A percentile compares a stretch with the other conserved stretches of the same genome.
These are phyloP conservation scores for Cephus nigrinus DNA, from an alignment of 2,888 invertebrate species.

Conservation along the genomic window DNA sequence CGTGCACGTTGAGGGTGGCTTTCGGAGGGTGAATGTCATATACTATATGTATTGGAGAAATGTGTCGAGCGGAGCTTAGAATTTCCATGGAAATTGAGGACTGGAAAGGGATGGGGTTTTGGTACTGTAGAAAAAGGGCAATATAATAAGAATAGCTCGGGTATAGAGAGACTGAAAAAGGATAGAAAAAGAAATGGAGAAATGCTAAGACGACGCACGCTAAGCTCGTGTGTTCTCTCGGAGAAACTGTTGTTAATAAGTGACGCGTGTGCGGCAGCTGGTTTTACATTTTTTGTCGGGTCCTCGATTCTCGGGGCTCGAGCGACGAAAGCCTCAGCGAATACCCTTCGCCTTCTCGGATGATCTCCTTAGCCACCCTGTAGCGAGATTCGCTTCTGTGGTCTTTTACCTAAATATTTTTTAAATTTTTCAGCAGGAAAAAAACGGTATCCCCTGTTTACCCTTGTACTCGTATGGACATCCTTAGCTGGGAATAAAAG, in stretches of 20 bases:
- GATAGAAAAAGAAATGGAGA: conserved; percentile 35
- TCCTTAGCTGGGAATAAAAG: not conserved
- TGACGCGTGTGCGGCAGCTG: conserved; percentile 64
- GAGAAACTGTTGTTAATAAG: conserved; percentile 57
- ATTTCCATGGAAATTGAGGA: not conserved
- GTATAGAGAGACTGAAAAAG: conserved; percentile 16
- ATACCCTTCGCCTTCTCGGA: conserved; percentile 6
- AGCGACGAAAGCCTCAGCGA: not conserved
- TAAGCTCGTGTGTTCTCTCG: conserved; percentile 32
- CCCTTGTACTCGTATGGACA: not conserved
- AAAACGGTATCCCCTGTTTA: not conserved
- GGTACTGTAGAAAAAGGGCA: not conserved
- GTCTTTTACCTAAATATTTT: conserved; percentile 18
- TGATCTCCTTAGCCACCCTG: conserved; percentile 4
- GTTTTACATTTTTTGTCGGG: conserved; percentile 50
- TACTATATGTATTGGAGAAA: not conserved
- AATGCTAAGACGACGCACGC: conserved; percentile 18
- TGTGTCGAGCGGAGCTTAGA: not conserved
- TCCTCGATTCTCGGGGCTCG: conserved; percentile 26
- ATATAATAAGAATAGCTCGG: conserved; percentile 13
- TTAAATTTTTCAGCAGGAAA: conserved; percentile 20
- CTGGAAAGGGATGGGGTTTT: not conserved
- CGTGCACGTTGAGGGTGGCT: not conserved
- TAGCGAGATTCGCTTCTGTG: conserved; percentile 19
- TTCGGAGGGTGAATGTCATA: not conserved